phyloP scores from a whole-genome alignment of 2,797 vertebrate genomes.

The Sebastes flavidus region DNA sequence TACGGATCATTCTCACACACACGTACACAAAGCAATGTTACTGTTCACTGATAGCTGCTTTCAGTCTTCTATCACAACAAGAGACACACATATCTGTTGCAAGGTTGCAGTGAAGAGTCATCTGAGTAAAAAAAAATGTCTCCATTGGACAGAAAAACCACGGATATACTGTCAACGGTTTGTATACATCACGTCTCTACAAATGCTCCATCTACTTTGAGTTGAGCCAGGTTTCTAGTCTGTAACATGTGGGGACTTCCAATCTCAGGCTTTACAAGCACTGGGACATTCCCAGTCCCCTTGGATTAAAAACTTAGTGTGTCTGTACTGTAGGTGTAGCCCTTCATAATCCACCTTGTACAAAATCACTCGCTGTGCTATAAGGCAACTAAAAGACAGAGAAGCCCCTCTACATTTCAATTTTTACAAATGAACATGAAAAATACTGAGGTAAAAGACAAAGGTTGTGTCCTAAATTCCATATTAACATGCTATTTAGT shows the following conservation, averaged over 20 bases:
- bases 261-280: constrained; percentile 10
- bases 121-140: not conserved
- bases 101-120: not conserved
- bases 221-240: not conserved
- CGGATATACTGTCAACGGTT: not conserved
- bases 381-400: not conserved
- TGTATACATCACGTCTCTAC: not conserved
- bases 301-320: not conserved
- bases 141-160: not conserved
- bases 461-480: not conserved
- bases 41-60: not conserved
- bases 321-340: not conserved
- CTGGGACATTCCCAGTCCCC: constrained; percentile 23
- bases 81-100: not conserved
- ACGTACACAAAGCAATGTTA: not conserved
- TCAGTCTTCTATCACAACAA: not conserved
- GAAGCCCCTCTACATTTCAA: not conserved
- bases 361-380: not conserved
- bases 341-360: not conserved
- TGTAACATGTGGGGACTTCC: constrained; percentile 13
- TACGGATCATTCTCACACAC: not conserved
- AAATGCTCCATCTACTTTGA: not conserved
- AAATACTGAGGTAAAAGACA: not conserved
- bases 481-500: too few species aligned
- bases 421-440: not conserved